Evolutionary conservation across 2,888 invertebrate species (phyloP).

Genomic region (Iselma pallidipennis): DNA sequence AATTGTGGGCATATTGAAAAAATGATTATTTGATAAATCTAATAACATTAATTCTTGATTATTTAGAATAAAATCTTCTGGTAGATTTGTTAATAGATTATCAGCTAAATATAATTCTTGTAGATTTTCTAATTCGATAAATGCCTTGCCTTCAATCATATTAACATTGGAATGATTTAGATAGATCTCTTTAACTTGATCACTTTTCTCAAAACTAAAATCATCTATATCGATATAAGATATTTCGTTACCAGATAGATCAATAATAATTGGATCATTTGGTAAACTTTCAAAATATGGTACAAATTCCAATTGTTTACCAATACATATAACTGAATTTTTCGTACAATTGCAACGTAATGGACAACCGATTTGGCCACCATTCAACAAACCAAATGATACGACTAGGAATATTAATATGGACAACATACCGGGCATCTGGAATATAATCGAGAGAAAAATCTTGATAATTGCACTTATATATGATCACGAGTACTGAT

Average conservation of each 20-base stretch:
- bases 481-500: background rate
- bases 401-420: background rate
- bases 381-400: conserved; percentile 2
- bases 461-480: background rate
- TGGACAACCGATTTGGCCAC: conserved; percentile 36
- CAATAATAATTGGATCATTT: conserved; percentile 42
- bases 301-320: conserved; percentile 38
- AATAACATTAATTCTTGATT: conserved; percentile 44
- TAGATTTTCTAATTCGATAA: conserved; percentile 44
- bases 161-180: conserved; percentile 46
- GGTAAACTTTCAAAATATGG: conserved; percentile 44
- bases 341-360: conserved; percentile 43
- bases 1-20: conserved; percentile 45
- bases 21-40: conserved; percentile 49
- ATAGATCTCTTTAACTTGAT: conserved; percentile 44
- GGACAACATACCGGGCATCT: background rate
- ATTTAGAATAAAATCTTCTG: conserved; percentile 39
- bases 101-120: conserved; percentile 49
- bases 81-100: conserved; percentile 45
- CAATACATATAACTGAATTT: conserved; percentile 41
- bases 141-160: conserved; percentile 43
- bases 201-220: conserved; percentile 44
- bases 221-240: conserved; percentile 39
- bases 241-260: conserved; percentile 49
- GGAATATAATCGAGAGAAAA: background rate